Percentiles rank a stretch among this genome's conserved stretches.
These are phyloP conservation scores for Crocidura indochinensis DNA, from an alignment of 2,797 vertebrate species.

Conservation along the genomic window DNA sequence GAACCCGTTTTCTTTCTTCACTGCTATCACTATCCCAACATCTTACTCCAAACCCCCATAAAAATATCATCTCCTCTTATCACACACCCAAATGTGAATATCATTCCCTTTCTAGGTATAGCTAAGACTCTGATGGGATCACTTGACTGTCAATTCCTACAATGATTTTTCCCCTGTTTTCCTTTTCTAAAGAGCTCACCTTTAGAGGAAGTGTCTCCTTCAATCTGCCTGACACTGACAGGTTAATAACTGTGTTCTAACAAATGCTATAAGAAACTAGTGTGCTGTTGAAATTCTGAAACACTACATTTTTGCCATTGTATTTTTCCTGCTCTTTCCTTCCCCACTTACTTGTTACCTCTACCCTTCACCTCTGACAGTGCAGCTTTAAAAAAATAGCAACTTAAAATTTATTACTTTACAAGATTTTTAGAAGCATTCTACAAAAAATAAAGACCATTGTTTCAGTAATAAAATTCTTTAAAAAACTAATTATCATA, in stretches of 20 bases:
- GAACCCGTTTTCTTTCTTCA: not conserved
- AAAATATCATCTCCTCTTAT: not conserved
- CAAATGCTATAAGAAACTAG: constrained; percentile 17
- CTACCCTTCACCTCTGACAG: not conserved
- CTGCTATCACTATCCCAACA: not conserved
- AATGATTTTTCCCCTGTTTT: constrained; percentile 46
- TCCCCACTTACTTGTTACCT: not conserved
- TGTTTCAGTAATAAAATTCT: no score
- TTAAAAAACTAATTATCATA: no score
- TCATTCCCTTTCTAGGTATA: not conserved
- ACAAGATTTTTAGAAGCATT: no score
- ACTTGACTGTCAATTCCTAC: constrained; percentile 47
- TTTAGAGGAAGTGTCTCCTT: constrained; percentile 73
- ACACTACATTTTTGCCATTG: not conserved
- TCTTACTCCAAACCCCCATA: no score
- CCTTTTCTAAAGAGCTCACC: constrained; percentile 71
- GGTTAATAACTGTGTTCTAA: constrained; percentile 74
- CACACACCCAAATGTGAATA: not conserved
- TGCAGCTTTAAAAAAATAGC: not conserved
- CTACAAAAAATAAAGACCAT: no score
- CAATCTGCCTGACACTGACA: constrained; percentile 70
- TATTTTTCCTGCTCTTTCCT: not conserved
- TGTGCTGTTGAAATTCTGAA: not conserved
- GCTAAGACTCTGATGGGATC: not conserved
- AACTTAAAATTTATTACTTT: constrained; percentile 23